Base-by-base conservation (phyloP, 2,113 vertebrate species). In the Peucedramus taeniatus region DNA sequence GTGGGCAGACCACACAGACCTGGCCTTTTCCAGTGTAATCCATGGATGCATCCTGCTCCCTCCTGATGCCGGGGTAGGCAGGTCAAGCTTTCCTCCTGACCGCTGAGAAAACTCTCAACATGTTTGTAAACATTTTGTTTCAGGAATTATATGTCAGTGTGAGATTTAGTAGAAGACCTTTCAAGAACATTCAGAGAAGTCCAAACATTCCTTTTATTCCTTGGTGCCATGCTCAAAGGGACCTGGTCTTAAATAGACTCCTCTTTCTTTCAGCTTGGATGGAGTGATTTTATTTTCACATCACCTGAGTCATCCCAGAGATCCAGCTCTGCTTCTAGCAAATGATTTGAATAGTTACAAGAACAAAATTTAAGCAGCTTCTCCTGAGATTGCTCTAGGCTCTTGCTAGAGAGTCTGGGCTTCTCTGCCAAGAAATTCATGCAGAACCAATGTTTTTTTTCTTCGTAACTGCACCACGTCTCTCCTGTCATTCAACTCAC, bases 21-120 rank as follows among this genome's bases (percentile, higher is more conserved):
- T 2, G 1, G 23, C 33, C 3, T 0, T 17, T 30, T 17, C 31
- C 51, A 50, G 37, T 0, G 31, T 3, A 10, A 65, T 9, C 51
- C 4, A 0, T 2, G 31, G 51, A 15, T 1, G 11, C 59, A 20
- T 24, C 53, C 57, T 11, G 24, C 51, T 91, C 66, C 56, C n/a
- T 86, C 64, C 49, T 1, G 0, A 8, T 5, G 28, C 30, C 1
- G 0, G 1, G 11, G 11, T 2, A 14, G 51, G 22, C 81, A 77
- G 35, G 7, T 51, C 63, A 44, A 31, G 9, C 26, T 83, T 71
- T 86, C 68, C 35, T 53, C 53, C 28, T 31, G 53, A 69, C 37
- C 0, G 0, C 24, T 33, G 37, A 56, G 40, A 71, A 30, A 75
- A 47, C 37, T 19, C 61, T 21, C 21, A 68, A 45, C 17, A 9